Percentiles rank a stretch among this genome's conserved stretches.
Conservation (phyloP, 2,888 invertebrate species). For the Epinotia brunnichana region DNA sequence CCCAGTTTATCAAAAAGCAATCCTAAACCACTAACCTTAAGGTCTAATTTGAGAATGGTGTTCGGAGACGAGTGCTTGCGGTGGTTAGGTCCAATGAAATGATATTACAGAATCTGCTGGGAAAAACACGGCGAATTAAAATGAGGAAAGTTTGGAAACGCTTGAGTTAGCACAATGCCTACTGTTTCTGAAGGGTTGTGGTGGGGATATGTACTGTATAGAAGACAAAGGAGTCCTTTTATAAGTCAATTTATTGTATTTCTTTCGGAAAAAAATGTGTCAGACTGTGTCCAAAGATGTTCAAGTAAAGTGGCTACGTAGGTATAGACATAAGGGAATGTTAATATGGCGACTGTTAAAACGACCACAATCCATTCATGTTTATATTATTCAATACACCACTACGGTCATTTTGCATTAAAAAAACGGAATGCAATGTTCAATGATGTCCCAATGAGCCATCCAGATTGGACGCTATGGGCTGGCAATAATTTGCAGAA, state of each 20-base stretch:
- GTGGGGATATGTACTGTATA: not conserved
- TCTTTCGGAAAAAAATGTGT: not conserved
- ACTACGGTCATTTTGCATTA: too few species aligned
- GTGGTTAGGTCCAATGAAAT: constrained; percentile 8
- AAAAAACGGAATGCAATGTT: too few species aligned
- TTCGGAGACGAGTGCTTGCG: not conserved
- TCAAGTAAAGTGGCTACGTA: not conserved
- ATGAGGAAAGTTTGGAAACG: constrained; percentile 8
- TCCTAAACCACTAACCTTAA: not conserved
- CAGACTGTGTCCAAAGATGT: not conserved
- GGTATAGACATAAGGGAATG: too few species aligned
- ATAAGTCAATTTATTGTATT: not conserved
- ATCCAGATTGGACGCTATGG: too few species aligned
- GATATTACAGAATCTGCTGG: constrained; percentile 24
- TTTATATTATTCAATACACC: too few species aligned
- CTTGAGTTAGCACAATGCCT: constrained; percentile 6
- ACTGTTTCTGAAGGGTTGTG: not conserved
- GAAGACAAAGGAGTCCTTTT: not conserved
- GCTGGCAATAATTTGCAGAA: not conserved
- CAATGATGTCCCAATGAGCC: too few species aligned
- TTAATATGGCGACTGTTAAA: too few species aligned
- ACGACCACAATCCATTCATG: too few species aligned
- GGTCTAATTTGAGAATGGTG: not conserved
- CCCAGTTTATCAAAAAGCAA: not conserved
- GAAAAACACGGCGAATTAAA: constrained; percentile 22